Evolutionary conservation across 2,888 invertebrate genomes (phyloP), one percentile per base, ranked within the genome.

Genomic region (Omphaloscelis lunosa): DNA sequence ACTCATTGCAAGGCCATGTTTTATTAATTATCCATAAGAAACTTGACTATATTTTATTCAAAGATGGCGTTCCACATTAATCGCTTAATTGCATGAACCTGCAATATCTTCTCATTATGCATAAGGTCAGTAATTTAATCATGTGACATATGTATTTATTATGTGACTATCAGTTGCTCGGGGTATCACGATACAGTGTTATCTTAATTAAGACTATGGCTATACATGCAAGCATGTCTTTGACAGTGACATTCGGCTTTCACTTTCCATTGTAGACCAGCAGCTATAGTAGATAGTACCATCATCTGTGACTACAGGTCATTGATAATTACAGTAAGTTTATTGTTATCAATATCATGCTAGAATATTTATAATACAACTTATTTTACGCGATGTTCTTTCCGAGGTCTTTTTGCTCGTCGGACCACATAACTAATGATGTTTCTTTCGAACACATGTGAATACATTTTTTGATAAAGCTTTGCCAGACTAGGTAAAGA

Each of bases 241-340:
- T 80, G 74, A 51, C 84, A 66, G 58, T 83, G 79, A 61, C 70
- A 84, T 79, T 86, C 20, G 9, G 41, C 23, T 61, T 75, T 72
- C 39, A 39, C 27, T 86, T 75, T 74, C 41, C 1, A 59, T 34
- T 66, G 29, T 51, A 59, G 12, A 63, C 65, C 20, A 29, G 17
- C 17, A 29, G 20, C n/a, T 48, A n/a, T 23, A 34, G 58, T 67
- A 34, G 34, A 34, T 34, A n/a, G 29, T 39, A 34, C 7, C 41
- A 65, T 51, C 34, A 66, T 27, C 5, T 12, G 15, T n/a, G 45
- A 23, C 17, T 62, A 12, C 29, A 48, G 45, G 20, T 45, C 29
- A 70, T 65, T 48, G 63, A 41, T 41, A 12, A 73, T 56, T 23
- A 11, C 1, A 61, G 15, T 59, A 53, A 17, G 39, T 68, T 53